Evolutionary conservation across 2,113 vertebrate species (phyloP).

Genomic region (Zosterops borbonicus): DNA sequence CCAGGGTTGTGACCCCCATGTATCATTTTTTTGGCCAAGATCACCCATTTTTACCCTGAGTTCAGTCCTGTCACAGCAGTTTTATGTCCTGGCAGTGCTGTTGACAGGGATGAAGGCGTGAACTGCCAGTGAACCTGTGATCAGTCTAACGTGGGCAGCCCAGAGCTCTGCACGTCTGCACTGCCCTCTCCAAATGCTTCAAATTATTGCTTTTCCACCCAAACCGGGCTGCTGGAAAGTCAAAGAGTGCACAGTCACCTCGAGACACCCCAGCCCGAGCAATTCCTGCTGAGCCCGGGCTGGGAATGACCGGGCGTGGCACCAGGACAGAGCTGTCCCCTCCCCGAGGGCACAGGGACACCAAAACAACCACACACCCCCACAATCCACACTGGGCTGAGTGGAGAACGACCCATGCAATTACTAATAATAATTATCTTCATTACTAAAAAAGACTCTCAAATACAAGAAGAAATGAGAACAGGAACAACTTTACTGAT

Average conservation of each 20-base stretch:
- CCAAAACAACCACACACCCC: no score
- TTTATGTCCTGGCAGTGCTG: background rate
- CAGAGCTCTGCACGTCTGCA: background rate
- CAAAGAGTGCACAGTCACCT: fast-evolving
- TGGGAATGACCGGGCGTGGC: background rate
- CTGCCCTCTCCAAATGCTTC: background rate
- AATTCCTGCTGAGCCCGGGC: fast-evolving
- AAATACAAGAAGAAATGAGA: background rate
- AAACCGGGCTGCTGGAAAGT: background rate
- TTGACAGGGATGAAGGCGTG: background rate
- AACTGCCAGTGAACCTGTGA: background rate
- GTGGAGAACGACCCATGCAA: background rate
- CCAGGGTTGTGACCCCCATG: background rate
- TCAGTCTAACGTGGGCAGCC: background rate
- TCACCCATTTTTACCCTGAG: background rate
- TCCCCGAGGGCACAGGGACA: no score
- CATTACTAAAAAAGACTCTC: background rate
- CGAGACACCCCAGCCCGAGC: fast-evolving
- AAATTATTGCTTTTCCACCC: background rate
- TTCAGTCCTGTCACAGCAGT: background rate
- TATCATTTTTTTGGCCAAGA: background rate
- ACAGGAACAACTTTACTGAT: background rate
- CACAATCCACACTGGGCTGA: fast-evolving
- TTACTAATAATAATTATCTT: background rate
- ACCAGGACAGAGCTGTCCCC: no score